phyloP scores from a whole-genome alignment of 2,888 invertebrate genomes.

The Ophion costatus region DNA sequence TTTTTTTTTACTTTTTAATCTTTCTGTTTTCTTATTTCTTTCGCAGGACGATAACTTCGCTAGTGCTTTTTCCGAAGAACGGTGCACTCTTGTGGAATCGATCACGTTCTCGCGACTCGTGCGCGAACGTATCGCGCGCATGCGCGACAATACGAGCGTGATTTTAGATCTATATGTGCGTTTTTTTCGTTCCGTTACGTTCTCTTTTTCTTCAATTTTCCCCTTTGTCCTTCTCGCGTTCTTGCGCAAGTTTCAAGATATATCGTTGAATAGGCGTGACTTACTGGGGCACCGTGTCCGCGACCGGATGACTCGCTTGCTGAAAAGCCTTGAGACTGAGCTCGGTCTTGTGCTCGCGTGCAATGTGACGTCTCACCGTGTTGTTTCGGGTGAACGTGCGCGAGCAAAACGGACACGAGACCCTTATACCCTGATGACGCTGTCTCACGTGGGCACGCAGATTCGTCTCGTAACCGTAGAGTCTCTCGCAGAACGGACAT shows the following conservation, averaged over 20 bases:
- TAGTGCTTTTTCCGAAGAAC: constrained; percentile 14
- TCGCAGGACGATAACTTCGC: constrained; percentile 25
- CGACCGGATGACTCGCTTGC: constrained; percentile 82
- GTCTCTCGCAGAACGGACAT: constrained; percentile 96
- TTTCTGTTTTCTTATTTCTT: too few species aligned
- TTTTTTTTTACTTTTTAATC: neutral
- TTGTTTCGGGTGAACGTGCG: constrained; percentile 97
- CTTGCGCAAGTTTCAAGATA: neutral
- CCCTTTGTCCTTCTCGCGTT: neutral
- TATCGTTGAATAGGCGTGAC: neutral
- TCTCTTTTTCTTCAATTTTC: constrained; percentile 12
- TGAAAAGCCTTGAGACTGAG: constrained; percentile 88
- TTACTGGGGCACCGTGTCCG: constrained; percentile 80
- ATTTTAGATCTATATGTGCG: neutral
- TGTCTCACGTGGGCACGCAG: constrained; percentile 95
- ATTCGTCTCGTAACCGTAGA: constrained; percentile 97
- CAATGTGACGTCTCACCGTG: constrained; percentile 95
- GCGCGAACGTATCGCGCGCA: constrained; percentile 37
- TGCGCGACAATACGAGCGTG: constrained; percentile 38
- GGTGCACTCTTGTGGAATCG: constrained; percentile 33
- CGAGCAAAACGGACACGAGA: constrained; percentile 95
- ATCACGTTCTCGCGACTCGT: constrained; percentile 44
- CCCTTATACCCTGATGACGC: constrained; percentile 95
- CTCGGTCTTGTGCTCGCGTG: constrained; percentile 93
- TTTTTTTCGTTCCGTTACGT: constrained; percentile 1